Percentiles rank a stretch among this genome's conserved stretches.
Conservation (phyloP, 2,113 vertebrate genomes). For the Pitta sordida region DNA sequence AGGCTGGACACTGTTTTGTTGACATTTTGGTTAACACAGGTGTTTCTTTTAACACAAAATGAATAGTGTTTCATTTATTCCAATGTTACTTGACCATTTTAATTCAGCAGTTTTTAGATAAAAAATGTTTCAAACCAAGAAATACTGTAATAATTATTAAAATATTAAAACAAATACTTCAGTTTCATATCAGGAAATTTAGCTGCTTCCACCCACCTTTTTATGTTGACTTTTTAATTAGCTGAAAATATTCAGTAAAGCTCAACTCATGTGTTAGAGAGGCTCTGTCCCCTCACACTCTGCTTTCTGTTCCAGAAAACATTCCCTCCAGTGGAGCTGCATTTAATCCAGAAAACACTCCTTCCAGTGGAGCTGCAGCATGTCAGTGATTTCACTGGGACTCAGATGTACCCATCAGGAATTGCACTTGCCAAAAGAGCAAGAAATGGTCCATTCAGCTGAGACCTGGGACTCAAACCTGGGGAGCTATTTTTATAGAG, state of each 20-base stretch:
- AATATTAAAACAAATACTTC: neutral
- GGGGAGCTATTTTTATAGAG: no score
- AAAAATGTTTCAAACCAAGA: neutral
- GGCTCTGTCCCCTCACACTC: neutral
- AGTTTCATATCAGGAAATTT: neutral
- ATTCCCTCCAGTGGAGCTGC: rapidly evolving
- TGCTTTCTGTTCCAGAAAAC: neutral
- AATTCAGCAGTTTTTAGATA: neutral
- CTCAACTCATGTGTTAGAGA: neutral
- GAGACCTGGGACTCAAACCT: no score
- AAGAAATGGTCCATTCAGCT: no score
- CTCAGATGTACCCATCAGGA: neutral
- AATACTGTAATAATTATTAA: neutral
- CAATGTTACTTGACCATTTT: neutral
- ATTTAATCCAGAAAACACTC: neutral
- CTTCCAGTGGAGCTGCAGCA: rapidly evolving
- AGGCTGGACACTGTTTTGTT: neutral
- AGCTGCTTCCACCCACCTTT: neutral
- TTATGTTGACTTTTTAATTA: neutral
- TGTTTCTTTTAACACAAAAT: neutral
- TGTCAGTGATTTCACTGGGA: neutral
- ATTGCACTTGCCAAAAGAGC: neutral
- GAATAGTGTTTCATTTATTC: neutral
- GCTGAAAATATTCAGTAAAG: neutral
- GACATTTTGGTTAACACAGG: neutral